Base-by-base conservation (phyloP, 2,113 vertebrate species). In the Strix uralensis region DNA sequence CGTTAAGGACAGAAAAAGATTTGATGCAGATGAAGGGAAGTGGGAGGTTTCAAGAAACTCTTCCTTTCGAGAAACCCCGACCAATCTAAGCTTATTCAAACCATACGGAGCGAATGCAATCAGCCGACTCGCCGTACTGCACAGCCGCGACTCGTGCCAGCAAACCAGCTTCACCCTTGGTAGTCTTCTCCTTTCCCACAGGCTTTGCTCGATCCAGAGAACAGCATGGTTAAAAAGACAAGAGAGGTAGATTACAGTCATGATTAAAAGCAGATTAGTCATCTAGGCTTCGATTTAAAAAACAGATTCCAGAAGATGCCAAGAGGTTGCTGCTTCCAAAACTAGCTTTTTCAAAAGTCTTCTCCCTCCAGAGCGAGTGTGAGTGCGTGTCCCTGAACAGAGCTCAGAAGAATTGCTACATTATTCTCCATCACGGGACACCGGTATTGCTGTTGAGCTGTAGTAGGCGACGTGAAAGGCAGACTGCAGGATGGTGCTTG, bases 191-290 rank as follows among this genome's bases (percentile, higher is more conserved):
- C 89, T 95, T 90, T 46, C 86, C 75, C 95, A 88, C 25, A 62
- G 91, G 86, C 92, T 90, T 92, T 59, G 83, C 93, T 98, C 86
- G 95, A 98, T 98, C 98, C 98, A 98, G 97, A 98, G 98, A 97
- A 98, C 97, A 98, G 98, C 97, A 92, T 85, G 98, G 98, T 98
- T 97, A 98, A 97, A 98, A 97, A 98, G 98, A 98, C 98, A 99
- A 97, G 97, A 97, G 99, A 99, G 99, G 99, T 99, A 99, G 99
- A 99, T 99, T 99, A 98, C 98, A 98, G 98, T 99, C 98, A 97
- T 98, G 98, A 98, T 98, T 97, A 98, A 97, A 98, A 98, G 98
- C 98, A 97, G 97, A 98, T 97, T 97, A 98, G 98, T 98, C 96
- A 96, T 97, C 98, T 95, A 98, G 91, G 97, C 95, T 96, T 98